Conservation (phyloP, 2,888 invertebrate genomes). For the Nemotelus nigrinus region DNA sequence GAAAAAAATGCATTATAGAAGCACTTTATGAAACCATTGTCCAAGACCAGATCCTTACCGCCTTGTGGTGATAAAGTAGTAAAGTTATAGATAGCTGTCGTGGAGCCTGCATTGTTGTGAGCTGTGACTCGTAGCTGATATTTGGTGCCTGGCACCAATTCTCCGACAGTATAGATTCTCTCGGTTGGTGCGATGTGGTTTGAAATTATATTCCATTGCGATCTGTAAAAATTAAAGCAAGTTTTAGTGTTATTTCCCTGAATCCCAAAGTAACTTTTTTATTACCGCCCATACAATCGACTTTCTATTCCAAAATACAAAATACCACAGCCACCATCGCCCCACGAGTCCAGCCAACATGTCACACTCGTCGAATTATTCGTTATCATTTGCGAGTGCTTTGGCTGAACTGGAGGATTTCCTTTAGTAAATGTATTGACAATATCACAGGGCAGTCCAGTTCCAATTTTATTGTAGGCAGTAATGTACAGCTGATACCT, state of each 20-base stretch:
- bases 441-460: slow-evolving; percentile 88
- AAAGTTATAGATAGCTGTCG: slow-evolving; percentile 84
- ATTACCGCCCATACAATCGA: slow-evolving; percentile 66
- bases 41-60: slow-evolving; percentile 66
- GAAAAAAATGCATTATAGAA: slow-evolving; percentile 48
- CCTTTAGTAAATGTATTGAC: slow-evolving; percentile 86
- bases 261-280: background rate
- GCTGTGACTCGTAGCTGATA: slow-evolving; percentile 79
- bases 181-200: slow-evolving; percentile 85
- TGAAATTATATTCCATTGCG: slow-evolving; percentile 80
- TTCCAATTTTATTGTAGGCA: slow-evolving; percentile 90
- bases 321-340: slow-evolving; percentile 89
- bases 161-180: slow-evolving; percentile 81
- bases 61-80: slow-evolving; percentile 82
- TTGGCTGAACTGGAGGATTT: slow-evolving; percentile 81
- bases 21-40: background rate
- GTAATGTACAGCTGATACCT: slow-evolving; percentile 89
- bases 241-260: background rate
- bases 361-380: slow-evolving; percentile 88
- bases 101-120: slow-evolving; percentile 88
- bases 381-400: slow-evolving; percentile 82
- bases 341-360: slow-evolving; percentile 88
- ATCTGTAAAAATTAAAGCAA: slow-evolving; percentile 53
- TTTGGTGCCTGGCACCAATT: slow-evolving; percentile 79
- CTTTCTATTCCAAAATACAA: slow-evolving; percentile 87